Evolutionary conservation across 2,888 invertebrate species (phyloP).

Genomic region (Phortica magna): DNA sequence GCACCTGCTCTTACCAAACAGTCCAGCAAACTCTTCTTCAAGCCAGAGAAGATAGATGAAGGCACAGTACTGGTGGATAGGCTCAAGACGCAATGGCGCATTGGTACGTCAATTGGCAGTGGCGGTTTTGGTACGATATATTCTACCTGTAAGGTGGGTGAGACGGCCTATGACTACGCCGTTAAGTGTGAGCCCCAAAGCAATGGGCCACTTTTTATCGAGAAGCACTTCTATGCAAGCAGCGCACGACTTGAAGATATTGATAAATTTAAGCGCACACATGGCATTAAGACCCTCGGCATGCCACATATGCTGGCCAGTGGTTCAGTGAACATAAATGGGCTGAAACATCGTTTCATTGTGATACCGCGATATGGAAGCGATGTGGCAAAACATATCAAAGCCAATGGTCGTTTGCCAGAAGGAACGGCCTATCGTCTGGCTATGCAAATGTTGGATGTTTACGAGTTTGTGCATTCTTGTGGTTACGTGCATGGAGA

Average conservation of each 20-base stretch:
- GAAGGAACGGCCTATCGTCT: conserved; percentile 87
- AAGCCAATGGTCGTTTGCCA: conserved; percentile 84
- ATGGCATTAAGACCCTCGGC: conserved; percentile 56
- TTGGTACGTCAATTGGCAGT: conserved; percentile 91
- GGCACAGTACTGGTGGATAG: conserved; percentile 89
- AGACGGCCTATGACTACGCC: conserved; percentile 83
- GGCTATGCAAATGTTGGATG: conserved; percentile 91
- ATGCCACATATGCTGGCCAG: conserved; percentile 84
- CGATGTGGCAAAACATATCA: conserved; percentile 89
- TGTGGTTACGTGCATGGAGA: conserved; percentile 96
- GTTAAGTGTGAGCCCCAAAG: conserved; percentile 83
- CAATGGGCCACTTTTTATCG: conserved; percentile 83
- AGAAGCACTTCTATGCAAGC: conserved; percentile 85
- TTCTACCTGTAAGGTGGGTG: conserved; percentile 84
- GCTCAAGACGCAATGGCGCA: conserved; percentile 88
- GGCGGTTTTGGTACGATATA: conserved; percentile 98
- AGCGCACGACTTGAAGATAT: conserved; percentile 81
- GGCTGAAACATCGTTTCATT: conserved; percentile 90
- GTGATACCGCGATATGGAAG: conserved; percentile 93
- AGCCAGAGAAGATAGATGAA: conserved; percentile 73
- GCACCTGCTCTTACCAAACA: conserved; percentile 57
- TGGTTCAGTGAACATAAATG: conserved; percentile 87
- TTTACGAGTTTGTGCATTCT: conserved; percentile 94
- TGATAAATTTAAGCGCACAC: conserved; percentile 53
- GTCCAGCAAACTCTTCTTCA: conserved; percentile 72